These are phyloP conservation scores for Pangasianodon gigas DNA, from an alignment of 2,113 vertebrate genomes.

Conservation along the genomic window DNA sequence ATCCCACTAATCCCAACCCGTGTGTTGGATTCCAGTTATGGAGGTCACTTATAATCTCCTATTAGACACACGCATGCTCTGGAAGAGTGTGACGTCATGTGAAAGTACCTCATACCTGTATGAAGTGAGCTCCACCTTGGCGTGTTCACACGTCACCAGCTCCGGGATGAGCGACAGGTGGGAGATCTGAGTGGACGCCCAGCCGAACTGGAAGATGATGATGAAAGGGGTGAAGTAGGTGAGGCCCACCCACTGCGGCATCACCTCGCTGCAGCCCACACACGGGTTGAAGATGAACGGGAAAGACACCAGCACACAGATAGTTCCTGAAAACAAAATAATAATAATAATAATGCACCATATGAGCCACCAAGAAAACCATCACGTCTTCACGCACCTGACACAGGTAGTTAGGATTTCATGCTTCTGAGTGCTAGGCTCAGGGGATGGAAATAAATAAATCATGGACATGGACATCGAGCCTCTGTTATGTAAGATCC, in stretches of 20 bases:
- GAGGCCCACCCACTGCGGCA: slow-evolving; percentile 74
- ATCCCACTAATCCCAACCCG: not conserved
- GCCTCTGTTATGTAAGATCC: not conserved
- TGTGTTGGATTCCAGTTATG: not conserved
- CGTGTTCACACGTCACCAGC: slow-evolving; percentile 78
- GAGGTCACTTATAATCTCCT: not conserved
- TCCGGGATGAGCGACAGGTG: slow-evolving; percentile 89
- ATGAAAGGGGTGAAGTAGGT: slow-evolving; percentile 85
- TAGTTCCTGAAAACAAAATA: slow-evolving; percentile 70
- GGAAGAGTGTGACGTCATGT: not conserved
- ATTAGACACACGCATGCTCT: not conserved
- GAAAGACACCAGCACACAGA: slow-evolving; percentile 81
- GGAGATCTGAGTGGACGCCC: slow-evolving; percentile 85
- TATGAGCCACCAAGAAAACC: not conserved
- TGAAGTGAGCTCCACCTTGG: slow-evolving; percentile 87
- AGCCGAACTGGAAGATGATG: slow-evolving; percentile 86
- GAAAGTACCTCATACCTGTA: slow-evolving; percentile 74
- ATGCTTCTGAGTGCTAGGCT: not conserved
- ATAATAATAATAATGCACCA: not conserved
- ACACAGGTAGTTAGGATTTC: not conserved
- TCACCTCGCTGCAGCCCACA: slow-evolving; percentile 73
- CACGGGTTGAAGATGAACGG: slow-evolving; percentile 88
- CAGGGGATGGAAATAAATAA: not conserved
- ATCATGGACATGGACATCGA: not conserved
- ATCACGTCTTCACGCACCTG: not conserved